Conservation (phyloP, 2,113 vertebrate genomes). For the Malurus elegans region DNA sequence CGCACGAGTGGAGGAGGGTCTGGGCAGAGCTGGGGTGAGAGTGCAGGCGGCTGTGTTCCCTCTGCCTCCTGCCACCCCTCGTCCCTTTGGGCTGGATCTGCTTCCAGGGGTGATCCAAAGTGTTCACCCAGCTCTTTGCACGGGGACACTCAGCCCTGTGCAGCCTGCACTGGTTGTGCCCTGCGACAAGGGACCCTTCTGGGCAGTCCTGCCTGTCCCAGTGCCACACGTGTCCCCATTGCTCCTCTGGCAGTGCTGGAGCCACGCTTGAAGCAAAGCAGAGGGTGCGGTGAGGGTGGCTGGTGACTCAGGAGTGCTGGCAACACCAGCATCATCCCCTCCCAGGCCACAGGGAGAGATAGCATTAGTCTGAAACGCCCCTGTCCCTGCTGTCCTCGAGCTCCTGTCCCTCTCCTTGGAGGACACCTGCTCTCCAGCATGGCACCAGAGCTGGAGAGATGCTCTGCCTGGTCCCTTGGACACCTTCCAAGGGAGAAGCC, state of each 20-base stretch:
- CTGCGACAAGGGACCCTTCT: background rate
- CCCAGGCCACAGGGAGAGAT: background rate
- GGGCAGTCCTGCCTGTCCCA: background rate
- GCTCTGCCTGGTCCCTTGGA: background rate
- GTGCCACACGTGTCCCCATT: background rate
- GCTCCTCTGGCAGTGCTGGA: rapidly evolving
- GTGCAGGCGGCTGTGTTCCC: background rate
- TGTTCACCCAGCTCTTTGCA: background rate
- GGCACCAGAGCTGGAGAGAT: background rate
- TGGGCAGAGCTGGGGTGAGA: background rate
- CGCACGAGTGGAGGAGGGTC: background rate
- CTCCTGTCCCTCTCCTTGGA: background rate
- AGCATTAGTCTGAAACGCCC: background rate
- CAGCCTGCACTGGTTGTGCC: background rate
- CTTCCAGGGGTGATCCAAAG: background rate
- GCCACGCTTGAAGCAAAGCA: rapidly evolving
- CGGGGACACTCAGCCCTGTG: background rate
- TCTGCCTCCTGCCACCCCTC: background rate
- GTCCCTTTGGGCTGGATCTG: background rate
- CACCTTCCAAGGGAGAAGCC: background rate
- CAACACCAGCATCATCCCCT: background rate
- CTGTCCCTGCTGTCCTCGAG: background rate
- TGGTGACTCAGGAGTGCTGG: background rate
- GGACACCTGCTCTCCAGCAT: background rate
- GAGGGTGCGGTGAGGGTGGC: background rate